Conservation (phyloP, 2,888 invertebrate species). For the Meloe dianella region DNA sequence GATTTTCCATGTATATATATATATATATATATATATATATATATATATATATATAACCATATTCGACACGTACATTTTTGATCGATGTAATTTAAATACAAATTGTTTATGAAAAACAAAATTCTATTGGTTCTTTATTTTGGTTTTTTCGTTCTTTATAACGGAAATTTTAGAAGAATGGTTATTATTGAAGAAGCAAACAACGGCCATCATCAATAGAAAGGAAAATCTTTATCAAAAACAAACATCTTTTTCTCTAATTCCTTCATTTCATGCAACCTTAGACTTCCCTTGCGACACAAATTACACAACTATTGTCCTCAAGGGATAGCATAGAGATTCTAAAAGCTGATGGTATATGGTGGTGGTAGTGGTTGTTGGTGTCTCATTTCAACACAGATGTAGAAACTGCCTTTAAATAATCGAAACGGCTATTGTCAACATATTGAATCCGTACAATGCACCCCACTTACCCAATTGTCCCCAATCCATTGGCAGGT, state of each 20-base stretch:
- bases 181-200: constrained; percentile 15
- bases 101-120: not conserved
- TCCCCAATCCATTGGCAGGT: constrained; percentile 52
- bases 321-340: constrained; percentile 39
- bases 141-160: not conserved
- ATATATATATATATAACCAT: no score
- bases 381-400: constrained; percentile 53
- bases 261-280: constrained; percentile 49
- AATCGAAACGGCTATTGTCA: constrained; percentile 47
- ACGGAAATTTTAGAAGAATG: constrained; percentile 24
- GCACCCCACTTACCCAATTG: constrained; percentile 50
- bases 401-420: constrained; percentile 49
- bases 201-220: constrained; percentile 22
- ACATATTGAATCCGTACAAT: constrained; percentile 47
- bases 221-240: constrained; percentile 44
- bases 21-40: no score
- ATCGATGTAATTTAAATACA: constrained; percentile 10
- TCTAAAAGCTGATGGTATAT: constrained; percentile 19
- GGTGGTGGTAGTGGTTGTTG: not conserved
- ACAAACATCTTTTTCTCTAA: constrained; percentile 47
- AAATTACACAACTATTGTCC: constrained; percentile 48
- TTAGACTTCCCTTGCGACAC: constrained; percentile 46
- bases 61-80: constrained; percentile 5
- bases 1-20: no score
- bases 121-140: not conserved